phyloP scores from a whole-genome alignment of 1,140 invertebrate species.

The Nomia melanderi region DNA sequence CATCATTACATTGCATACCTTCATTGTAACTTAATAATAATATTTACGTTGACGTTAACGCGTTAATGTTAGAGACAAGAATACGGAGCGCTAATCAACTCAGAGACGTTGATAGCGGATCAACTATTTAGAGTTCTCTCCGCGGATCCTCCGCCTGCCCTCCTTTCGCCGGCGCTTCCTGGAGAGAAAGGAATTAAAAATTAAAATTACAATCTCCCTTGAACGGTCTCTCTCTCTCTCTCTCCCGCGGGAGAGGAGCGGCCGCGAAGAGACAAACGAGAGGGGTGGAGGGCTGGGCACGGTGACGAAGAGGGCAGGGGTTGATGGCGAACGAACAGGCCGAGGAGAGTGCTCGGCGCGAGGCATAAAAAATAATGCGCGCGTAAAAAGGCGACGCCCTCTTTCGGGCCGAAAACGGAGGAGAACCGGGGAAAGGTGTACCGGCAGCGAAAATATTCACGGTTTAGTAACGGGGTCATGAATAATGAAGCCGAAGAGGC shows the following conservation, averaged over 20 bases:
- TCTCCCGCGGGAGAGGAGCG: constrained; percentile 6
- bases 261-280: not conserved
- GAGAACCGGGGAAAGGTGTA: constrained; percentile 29
- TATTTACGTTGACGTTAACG: no score
- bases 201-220: constrained; percentile 68
- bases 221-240: constrained; percentile 49
- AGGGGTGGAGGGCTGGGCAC: not conserved
- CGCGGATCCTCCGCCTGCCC: not conserved
- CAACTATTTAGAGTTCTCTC: constrained; percentile 50
- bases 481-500: constrained; percentile 53
- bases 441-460: constrained; percentile 49
- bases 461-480: constrained; percentile 58
- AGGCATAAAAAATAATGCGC: constrained; percentile 62
- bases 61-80: no score
- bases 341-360: constrained; percentile 60
- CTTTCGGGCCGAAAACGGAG: constrained; percentile 6
- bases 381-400: constrained; percentile 59
- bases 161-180: not conserved
- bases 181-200: constrained; percentile 64
- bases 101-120: constrained; percentile 55
- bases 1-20: no score
- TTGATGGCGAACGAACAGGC: constrained; percentile 45
- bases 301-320: not conserved
- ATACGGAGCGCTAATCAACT: constrained; percentile 53
- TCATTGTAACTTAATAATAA: no score